These are phyloP conservation scores for Picus viridis DNA, from an alignment of 2,797 vertebrate species.

Conservation along the genomic window DNA sequence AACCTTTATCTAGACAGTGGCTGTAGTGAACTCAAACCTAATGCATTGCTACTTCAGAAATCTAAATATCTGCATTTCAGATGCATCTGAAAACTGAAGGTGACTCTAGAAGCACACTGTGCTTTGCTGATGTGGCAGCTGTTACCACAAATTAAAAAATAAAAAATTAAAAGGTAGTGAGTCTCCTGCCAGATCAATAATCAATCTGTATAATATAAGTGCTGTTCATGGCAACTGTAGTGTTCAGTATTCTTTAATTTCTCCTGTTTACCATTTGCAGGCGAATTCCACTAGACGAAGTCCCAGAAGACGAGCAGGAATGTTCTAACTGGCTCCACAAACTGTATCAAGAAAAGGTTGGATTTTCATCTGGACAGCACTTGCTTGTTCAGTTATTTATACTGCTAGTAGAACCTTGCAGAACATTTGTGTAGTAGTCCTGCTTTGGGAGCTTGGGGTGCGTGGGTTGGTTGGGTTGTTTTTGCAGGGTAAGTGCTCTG, in stretches of 20 bases:
- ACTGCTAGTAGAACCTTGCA: neutral
- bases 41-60: neutral
- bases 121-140: neutral
- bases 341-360: constrained; percentile 97
- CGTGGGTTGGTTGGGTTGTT: neutral
- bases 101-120: neutral
- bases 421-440: neutral
- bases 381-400: neutral
- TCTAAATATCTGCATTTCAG: neutral
- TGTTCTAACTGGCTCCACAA: constrained; percentile 94
- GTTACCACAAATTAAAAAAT: neutral
- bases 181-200: neutral
- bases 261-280: constrained; percentile 72
- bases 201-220: neutral
- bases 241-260: neutral
- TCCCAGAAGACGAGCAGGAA: constrained; percentile 90
- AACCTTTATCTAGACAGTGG: neutral
- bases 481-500: neutral
- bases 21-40: neutral
- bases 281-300: constrained; percentile 89
- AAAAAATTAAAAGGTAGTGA: neutral
- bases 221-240: neutral
- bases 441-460: neutral
- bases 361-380: neutral
- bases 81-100: neutral